These are phyloP conservation scores for Poeciliopsis paucimaculata DNA, from an alignment of 2,797 vertebrate genomes.

Conservation along the genomic window DNA sequence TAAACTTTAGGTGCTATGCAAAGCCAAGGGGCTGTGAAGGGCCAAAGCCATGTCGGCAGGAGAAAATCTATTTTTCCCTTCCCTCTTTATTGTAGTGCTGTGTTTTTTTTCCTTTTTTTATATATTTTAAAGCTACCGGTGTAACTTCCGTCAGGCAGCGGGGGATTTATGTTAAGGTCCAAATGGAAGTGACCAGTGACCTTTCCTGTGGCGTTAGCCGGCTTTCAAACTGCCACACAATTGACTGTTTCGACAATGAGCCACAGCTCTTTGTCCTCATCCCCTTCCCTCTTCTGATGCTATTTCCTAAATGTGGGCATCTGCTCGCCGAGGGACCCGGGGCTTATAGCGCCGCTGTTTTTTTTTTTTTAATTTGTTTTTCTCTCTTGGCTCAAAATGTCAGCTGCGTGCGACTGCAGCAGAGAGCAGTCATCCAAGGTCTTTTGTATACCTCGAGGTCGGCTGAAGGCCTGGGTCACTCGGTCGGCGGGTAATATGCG, in stretches of 20 bases:
- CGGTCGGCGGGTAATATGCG: slow-evolving; percentile 73
- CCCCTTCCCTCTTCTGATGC: slow-evolving; percentile 70
- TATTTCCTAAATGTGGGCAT: slow-evolving; percentile 75
- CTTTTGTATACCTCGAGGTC: slow-evolving; percentile 76
- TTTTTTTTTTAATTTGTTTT: slow-evolving; percentile 15
- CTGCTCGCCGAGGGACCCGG: slow-evolving; percentile 55
- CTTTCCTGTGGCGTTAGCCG: slow-evolving; percentile 73
- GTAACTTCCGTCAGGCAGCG: slow-evolving; percentile 60
- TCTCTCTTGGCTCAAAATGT: slow-evolving; percentile 69
- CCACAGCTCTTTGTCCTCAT: slow-evolving; percentile 66
- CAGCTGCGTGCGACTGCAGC: slow-evolving; percentile 55
- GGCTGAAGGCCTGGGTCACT: slow-evolving; percentile 76
- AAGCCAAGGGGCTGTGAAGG: slow-evolving; percentile 69
- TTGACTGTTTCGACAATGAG: slow-evolving; percentile 72
- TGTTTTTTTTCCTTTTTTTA: slow-evolving; percentile 12
- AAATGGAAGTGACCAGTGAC: slow-evolving; percentile 82
- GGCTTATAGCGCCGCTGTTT: slow-evolving; percentile 31
- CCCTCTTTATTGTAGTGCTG: slow-evolving; percentile 58
- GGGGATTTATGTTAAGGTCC: slow-evolving; percentile 76
- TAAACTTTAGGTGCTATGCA: slow-evolving; percentile 57
- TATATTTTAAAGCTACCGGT: slow-evolving; percentile 53
- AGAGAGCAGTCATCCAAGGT: slow-evolving; percentile 64
- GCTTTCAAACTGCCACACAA: slow-evolving; percentile 71
- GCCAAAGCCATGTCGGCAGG: slow-evolving; percentile 71
- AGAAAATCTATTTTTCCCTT: slow-evolving; percentile 58